phyloP scores from a whole-genome alignment of 1,140 invertebrate species.

The Halesus radiatus region DNA sequence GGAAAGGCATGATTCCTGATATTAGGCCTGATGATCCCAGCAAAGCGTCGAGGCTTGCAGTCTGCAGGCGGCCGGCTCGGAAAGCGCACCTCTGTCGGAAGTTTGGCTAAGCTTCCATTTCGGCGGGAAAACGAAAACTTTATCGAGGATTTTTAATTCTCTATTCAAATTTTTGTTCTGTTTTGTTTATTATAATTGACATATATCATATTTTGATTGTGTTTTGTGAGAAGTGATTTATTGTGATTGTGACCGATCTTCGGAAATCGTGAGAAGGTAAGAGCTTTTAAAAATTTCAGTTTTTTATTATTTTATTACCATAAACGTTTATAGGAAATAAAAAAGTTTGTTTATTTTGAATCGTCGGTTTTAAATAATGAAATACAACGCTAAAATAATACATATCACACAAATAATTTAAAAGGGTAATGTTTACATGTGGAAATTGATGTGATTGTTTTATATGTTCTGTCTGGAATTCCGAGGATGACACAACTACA shows the following conservation, averaged over 20 bases:
- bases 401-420: too few relatives aligned
- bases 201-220: not conserved
- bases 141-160: not conserved
- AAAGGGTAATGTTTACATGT: too few relatives aligned
- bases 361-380: too few relatives aligned
- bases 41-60: slow-evolving; percentile 4
- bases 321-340: too few relatives aligned
- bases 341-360: too few relatives aligned
- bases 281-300: too few relatives aligned
- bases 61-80: slow-evolving; percentile 41
- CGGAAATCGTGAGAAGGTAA: not conserved
- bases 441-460: too few relatives aligned
- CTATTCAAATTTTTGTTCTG: not conserved
- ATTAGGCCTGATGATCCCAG: not conserved
- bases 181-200: not conserved
- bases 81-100: slow-evolving; percentile 1
- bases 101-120: slow-evolving; percentile 7
- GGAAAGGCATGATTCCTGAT: too few relatives aligned
- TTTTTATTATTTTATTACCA: too few relatives aligned
- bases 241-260: not conserved
- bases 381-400: too few relatives aligned
- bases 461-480: too few relatives aligned
- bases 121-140: slow-evolving; percentile 31
- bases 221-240: not conserved
- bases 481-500: too few relatives aligned